Conservation (phyloP, 2,113 vertebrate species). For the Coptodon bakossiorum region DNA sequence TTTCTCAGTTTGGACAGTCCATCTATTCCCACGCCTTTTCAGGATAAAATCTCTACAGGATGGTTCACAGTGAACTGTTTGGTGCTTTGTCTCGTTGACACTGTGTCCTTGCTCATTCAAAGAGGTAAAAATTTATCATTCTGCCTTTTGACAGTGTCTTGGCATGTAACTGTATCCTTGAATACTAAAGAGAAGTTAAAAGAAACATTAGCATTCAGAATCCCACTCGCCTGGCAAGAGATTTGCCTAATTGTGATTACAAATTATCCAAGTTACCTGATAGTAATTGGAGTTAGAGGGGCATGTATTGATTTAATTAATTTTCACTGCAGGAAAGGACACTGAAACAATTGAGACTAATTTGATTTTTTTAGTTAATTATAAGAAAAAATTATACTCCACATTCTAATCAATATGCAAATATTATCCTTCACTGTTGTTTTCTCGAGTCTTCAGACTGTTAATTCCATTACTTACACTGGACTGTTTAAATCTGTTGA, state of each 20-base stretch:
- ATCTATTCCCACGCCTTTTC: neutral
- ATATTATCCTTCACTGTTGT: neutral
- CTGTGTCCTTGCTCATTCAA: constrained; percentile 10
- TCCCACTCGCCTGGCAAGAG: neutral
- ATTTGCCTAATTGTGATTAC: constrained; percentile 63
- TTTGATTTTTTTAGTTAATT: constrained; percentile 55
- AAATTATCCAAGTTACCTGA: constrained; percentile 60
- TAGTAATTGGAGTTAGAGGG: constrained; percentile 43
- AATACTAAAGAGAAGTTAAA: constrained; percentile 26
- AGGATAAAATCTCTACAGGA: neutral
- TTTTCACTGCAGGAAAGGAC: constrained; percentile 39
- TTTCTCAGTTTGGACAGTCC: neutral
- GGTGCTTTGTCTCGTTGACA: neutral
- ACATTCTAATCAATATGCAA: constrained; percentile 51
- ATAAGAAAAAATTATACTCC: constrained; percentile 14
- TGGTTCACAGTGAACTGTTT: neutral
- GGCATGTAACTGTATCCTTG: constrained; percentile 9
- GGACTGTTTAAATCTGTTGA: neutral
- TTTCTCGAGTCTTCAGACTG: constrained; percentile 5
- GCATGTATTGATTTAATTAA: constrained; percentile 50
- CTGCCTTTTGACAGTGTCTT: neutral
- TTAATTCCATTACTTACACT: neutral
- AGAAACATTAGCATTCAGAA: constrained; percentile 51
- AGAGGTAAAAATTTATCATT: neutral
- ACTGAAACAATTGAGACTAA: constrained; percentile 51